phyloP scores from a whole-genome alignment of 2,113 vertebrate genomes.

The human region DNA sequence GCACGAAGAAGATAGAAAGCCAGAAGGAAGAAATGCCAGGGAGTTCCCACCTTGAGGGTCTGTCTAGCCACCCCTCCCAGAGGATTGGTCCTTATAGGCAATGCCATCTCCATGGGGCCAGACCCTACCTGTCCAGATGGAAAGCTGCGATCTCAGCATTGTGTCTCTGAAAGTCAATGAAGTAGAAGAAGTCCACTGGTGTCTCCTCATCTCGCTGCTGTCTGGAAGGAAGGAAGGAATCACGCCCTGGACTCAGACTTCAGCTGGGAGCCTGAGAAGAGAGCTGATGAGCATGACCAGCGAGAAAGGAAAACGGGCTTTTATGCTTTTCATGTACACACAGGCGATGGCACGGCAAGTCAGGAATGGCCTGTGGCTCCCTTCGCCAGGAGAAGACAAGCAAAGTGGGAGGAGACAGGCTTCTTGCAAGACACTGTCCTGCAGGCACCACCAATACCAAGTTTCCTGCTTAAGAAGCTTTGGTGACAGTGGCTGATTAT shows the following conservation, averaged over 20 bases:
- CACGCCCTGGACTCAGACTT: slow-evolving; percentile 26
- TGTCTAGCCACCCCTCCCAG: accelerated
- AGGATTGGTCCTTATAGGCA: accelerated
- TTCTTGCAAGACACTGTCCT: too few relatives aligned
- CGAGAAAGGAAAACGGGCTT: accelerated
- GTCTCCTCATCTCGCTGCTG: slow-evolving; percentile 95
- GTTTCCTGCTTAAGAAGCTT: neutral
- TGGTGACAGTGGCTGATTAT: neutral
- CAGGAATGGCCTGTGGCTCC: neutral
- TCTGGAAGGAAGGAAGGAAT: slow-evolving; percentile 82
- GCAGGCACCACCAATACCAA: accelerated
- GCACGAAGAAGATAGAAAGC: neutral
- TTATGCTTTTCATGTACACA: accelerated
- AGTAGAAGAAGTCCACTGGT: slow-evolving; percentile 95
- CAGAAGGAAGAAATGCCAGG: neutral
- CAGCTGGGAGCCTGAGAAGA: neutral
- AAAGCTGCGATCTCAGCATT: slow-evolving; percentile 98
- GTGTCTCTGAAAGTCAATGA: slow-evolving; percentile 96
- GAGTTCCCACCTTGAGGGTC: neutral
- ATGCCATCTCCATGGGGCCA: accelerated
- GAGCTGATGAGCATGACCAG: neutral
- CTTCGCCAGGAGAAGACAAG: neutral
- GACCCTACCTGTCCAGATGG: slow-evolving; percentile 94
- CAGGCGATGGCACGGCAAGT: accelerated
- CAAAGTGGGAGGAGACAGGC: neutral